Percentiles rank a stretch among this genome's conserved stretches.
Conservation (phyloP, 2,113 vertebrate species). For the Cephalopterus ornatus region DNA sequence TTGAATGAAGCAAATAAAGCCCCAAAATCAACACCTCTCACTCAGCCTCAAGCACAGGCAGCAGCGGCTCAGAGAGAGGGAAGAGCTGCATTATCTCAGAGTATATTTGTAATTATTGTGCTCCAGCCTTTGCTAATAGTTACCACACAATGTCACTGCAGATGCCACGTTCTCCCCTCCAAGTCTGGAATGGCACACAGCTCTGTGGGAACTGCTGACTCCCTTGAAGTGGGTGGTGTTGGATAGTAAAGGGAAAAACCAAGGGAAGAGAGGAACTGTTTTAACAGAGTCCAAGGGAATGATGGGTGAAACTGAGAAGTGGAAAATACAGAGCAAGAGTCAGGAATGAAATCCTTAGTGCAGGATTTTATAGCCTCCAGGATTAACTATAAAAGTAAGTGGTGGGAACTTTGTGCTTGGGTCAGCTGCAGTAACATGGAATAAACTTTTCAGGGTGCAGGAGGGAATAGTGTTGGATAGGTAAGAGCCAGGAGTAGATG, state of each 20-base stretch:
- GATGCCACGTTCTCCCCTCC: neutral
- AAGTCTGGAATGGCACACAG: neutral
- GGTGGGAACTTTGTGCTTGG: neutral
- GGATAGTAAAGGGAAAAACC: neutral
- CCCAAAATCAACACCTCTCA: neutral
- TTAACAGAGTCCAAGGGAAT: neutral
- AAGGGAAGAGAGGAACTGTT: neutral
- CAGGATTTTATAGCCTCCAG: neutral
- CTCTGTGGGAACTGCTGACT: neutral
- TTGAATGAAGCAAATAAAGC: neutral
- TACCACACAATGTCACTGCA: neutral
- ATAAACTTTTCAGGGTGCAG: neutral
- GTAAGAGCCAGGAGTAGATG: neutral
- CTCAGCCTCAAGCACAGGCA: neutral
- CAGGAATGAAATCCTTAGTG: neutral
- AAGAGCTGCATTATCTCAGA: neutral
- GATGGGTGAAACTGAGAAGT: neutral
- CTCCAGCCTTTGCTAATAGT: neutral
- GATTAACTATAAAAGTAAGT: neutral
- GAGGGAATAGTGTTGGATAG: neutral
- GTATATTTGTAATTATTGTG: neutral
- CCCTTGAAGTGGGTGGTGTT: neutral
- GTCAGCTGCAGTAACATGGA: neutral
- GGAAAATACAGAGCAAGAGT: slow-evolving; percentile 2
- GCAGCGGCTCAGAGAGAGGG: fast-evolving